A percentile compares a stretch with the other conserved stretches of the same genome.
phyloP scores from a whole-genome alignment of 2,113 vertebrate genomes.

The Amblyornis subalaris region DNA sequence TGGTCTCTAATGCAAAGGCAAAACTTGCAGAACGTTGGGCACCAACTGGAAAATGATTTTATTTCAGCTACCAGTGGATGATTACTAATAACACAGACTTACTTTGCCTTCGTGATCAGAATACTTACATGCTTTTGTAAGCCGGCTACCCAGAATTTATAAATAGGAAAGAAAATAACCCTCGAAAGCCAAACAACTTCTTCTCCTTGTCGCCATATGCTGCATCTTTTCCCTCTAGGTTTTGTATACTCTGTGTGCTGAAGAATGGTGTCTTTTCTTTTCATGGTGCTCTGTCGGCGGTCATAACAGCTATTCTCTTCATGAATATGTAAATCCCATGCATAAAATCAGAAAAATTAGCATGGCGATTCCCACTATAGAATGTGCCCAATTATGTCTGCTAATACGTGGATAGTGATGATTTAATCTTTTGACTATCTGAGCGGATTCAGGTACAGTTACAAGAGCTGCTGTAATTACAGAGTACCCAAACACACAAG shows the following conservation, averaged over 20 bases:
- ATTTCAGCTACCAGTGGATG: background rate
- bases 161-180: conserved; percentile 56
- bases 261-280: conserved; percentile 64
- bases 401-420: conserved; percentile 49
- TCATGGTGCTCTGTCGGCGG: conserved; percentile 62
- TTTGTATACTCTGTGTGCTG: conserved; percentile 32
- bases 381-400: conserved; percentile 47
- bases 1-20: background rate
- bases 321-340: conserved; percentile 79
- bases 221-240: conserved; percentile 50
- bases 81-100: conserved; percentile 21
- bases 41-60: conserved; percentile 38
- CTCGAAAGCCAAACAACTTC: conserved; percentile 33
- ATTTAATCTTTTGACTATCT: conserved; percentile 53
- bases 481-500: conserved; percentile 16
- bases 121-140: conserved; percentile 37
- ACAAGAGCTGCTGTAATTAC: conserved; percentile 39
- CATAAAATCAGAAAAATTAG: conserved; percentile 71
- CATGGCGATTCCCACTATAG: conserved; percentile 46
- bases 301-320: conserved; percentile 73
- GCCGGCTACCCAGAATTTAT: conserved; percentile 26
- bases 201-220: conserved; percentile 52
- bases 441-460: conserved; percentile 36
- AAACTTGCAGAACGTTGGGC: conserved; percentile 26
- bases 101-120: conserved; percentile 5